Base-by-base conservation (phyloP, 2,888 invertebrate genomes). In the Cactoblastis cactorum region DNA sequence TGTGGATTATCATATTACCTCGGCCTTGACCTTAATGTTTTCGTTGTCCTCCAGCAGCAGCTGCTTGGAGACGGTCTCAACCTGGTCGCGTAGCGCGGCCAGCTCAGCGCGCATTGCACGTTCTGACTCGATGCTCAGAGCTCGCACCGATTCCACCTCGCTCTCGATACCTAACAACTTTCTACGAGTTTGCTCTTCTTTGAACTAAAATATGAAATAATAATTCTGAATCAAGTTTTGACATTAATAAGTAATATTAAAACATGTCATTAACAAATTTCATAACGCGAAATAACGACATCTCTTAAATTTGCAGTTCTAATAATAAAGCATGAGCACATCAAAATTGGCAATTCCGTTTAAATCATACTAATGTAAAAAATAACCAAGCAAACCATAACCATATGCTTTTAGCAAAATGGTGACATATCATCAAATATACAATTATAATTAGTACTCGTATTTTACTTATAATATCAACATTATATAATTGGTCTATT, bases 171-270 rank as follows among this genome's bases (percentile, higher is more conserved):
- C 54, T 24, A 53, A 35, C 45, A 77, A 45, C 56, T 74, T 80
- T 6, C 82, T 75, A 1, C 77, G 72, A 1, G 69, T 67, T 61
- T 83, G 79, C 47, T 83, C 83, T 61, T 88, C 87, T 62, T 81
- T 81, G 46, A 83, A 81, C 89, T 87, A 50, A 3, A 28, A 28
- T n/a, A n/a, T n/a, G n/a, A 28, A 28, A 6, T 28, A 28, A 28
- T 9, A 28, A 28, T 28, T 9, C 8, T 28, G 28, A n/a, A n/a
- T 22, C 22, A 22, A 22, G 22, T 22, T 22, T 5, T 22, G 5
- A 22, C 22, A 22, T 28, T 28, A 9, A 9, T 28, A 28, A 8
- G 28, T 28, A 28, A 3, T 28, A 4, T 28, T 28, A 6, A 28
- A 28, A 28, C 28, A 4, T 9, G 5, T 28, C 28, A 1, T 9